Percentiles rank a stretch among this genome's conserved stretches.
Evolutionary conservation across 92 coral and sea anemone genomes (phyloP).

Genomic region (Phenganax stokvisi): DNA sequence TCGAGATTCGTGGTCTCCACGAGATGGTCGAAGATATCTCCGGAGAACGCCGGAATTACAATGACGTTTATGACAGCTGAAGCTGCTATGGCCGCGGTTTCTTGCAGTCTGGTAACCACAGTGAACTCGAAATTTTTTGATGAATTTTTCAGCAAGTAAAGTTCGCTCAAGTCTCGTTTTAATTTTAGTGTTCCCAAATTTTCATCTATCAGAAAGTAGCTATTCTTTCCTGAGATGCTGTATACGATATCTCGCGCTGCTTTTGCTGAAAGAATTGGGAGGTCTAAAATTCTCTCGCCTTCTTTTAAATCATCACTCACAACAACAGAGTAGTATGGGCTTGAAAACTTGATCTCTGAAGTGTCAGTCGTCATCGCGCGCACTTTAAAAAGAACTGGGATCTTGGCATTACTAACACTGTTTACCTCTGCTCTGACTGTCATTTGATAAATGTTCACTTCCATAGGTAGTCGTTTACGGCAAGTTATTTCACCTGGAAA

Average conservation of each 20-base stretch:
- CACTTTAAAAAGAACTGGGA: constrained; percentile 53
- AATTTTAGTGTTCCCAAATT: constrained; percentile 24
- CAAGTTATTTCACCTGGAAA: constrained; percentile 51
- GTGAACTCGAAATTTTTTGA: constrained; percentile 39
- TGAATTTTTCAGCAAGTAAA: neutral
- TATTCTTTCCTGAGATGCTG: constrained; percentile 23
- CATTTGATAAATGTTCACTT: constrained; percentile 47
- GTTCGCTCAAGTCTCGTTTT: constrained; percentile 25
- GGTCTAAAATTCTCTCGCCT: constrained; percentile 59
- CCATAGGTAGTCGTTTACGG: constrained; percentile 37
- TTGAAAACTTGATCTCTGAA: constrained; percentile 55
- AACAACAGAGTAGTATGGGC: constrained; percentile 63
- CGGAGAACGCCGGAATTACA: constrained; percentile 76
- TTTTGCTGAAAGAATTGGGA: constrained; percentile 45
- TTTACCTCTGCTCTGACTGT: constrained; percentile 62
- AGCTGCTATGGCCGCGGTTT: constrained; percentile 43
- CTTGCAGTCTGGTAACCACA: constrained; percentile 41
- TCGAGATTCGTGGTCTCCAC: constrained; percentile 25
- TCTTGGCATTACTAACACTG: constrained; percentile 47
- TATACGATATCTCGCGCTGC: constrained; percentile 8
- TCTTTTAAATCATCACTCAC: constrained; percentile 51
- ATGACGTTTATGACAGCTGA: constrained; percentile 61
- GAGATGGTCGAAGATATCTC: constrained; percentile 59
- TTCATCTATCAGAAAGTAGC: constrained; percentile 25
- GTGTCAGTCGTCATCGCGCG: constrained; percentile 43